These are phyloP conservation scores for Mustelus asterias DNA, from an alignment of 2,113 vertebrate genomes.

Conservation along the genomic window DNA sequence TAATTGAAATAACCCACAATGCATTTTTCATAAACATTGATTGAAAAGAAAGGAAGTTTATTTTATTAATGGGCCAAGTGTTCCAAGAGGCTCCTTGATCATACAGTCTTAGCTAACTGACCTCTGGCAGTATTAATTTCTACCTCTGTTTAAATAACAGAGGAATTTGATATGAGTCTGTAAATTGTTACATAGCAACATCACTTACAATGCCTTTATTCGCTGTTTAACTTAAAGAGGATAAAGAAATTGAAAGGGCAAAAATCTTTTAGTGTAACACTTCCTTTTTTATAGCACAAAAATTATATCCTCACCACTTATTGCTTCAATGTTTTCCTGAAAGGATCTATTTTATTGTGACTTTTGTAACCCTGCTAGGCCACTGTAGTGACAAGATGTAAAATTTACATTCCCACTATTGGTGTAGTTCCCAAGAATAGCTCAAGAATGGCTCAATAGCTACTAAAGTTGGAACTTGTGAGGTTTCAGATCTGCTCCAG, in stretches of 20 bases:
- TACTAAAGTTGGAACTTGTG: neutral
- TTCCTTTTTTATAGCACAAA: neutral
- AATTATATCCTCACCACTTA: neutral
- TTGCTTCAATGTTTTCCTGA: neutral
- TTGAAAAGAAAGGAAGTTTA: neutral
- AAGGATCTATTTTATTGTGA: neutral
- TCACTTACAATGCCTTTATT: neutral
- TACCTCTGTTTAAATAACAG: neutral
- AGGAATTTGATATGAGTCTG: neutral
- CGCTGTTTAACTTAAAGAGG: neutral
- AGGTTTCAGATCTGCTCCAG: neutral
- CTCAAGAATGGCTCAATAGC: neutral
- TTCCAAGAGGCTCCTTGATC: neutral
- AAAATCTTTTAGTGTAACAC: neutral
- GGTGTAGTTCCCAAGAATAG: neutral
- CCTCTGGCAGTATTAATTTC: neutral
- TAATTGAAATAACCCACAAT: neutral
- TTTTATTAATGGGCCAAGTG: neutral
- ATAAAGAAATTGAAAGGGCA: neutral
- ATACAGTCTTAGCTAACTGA: neutral
- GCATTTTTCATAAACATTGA: neutral
- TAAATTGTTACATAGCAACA: neutral
- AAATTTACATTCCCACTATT: neutral
- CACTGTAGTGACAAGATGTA: neutral
- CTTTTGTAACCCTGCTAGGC: neutral